These are phyloP conservation scores for Gobio gobio DNA, from an alignment of 2,113 vertebrate species.

Conservation along the genomic window DNA sequence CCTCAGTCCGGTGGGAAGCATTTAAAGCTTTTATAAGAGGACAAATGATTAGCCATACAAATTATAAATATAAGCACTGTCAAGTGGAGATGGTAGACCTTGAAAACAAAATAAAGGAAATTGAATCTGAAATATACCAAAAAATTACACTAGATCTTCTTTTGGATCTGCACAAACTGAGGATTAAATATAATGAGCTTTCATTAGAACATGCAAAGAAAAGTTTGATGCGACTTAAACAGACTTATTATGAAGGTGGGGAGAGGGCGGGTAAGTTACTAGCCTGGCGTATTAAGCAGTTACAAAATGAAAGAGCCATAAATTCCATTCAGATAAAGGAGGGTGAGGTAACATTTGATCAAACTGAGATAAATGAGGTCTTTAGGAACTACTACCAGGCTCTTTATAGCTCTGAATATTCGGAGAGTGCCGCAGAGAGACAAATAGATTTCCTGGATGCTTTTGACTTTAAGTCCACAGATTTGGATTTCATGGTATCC, in stretches of 20 bases:
- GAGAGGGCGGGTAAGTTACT: neutral
- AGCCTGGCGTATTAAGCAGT: neutral
- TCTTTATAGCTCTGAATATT: neutral
- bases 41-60: too few relatives aligned
- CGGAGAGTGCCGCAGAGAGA: too few relatives aligned
- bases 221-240: slow-evolving; percentile 1
- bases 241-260: neutral
- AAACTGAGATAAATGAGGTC: neutral
- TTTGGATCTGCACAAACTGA: neutral
- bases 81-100: too few relatives aligned
- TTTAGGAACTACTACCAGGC: neutral
- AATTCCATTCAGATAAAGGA: neutral
- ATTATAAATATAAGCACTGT: too few relatives aligned
- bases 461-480: too few relatives aligned
- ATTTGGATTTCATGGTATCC: too few relatives aligned
- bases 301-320: neutral
- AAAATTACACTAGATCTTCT: neutral
- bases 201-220: slow-evolving; percentile 2
- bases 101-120: too few relatives aligned
- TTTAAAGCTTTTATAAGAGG: too few relatives aligned
- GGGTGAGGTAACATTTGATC: neutral
- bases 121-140: neutral
- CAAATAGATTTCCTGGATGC: too few relatives aligned
- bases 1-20: too few relatives aligned
- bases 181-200: neutral